Evolutionary conservation across 2,797 vertebrate species (phyloP), one percentile per base, ranked within the genome.

Genomic region (Urosaurus nigricauda): DNA sequence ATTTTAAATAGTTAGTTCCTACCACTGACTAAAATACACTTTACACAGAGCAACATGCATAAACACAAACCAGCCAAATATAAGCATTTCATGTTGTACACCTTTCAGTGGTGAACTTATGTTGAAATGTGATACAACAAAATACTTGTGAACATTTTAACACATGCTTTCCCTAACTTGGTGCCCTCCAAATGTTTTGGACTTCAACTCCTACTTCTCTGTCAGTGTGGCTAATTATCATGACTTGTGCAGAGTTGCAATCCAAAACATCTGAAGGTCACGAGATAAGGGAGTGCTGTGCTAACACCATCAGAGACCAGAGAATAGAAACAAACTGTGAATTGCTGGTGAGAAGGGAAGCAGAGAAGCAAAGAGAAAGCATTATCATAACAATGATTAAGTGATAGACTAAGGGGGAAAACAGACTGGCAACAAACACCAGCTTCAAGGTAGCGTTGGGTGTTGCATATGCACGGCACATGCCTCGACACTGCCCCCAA

Each of bases 341-440:
- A 47, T 85, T 40, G 14, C 58, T 65, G 11, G 17, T 74, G 47
- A 3, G 16, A 79, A 74, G 47, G 11, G 56, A 63, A 13, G 21
- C 83, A 85, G 63, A 88, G 73, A 70, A 88, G 17, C 43, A 68
- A 51, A 79, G 9, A 68, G 17, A 4, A 21, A 81, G 37, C 70
- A 43, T 14, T 53, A 51, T 75, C 43, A 35, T 24, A 89, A 29
- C 56, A 40, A 17, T 14, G n/a, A 60, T 77, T 1, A 53, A n/a
- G 7, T 51, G 58, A n/a, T 77, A 37, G 13, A 35, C 58, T 79
- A 35, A 26, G 47, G 6, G 8, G 5, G 6, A 7, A 7, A 7
- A 9, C 47, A 51, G 47, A 51, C 47, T 51, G 43, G 43, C 43
- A 43, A 43, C 3, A 5, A 43, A 43, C 43, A 43, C 43, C 43